Conservation (phyloP, 2,888 invertebrate genomes). For the Ceraclea dissimilis region DNA sequence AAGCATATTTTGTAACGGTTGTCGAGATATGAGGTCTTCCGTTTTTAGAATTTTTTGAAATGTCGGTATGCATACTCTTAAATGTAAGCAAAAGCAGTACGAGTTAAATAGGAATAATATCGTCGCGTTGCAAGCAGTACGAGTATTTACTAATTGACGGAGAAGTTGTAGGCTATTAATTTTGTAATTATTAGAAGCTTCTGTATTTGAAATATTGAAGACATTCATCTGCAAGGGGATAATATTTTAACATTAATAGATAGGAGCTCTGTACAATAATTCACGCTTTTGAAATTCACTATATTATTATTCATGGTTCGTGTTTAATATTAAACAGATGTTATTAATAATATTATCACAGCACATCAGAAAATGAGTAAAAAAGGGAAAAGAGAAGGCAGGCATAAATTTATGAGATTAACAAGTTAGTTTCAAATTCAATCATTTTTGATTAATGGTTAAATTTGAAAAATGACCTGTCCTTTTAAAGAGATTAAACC, state of each 20-base stretch:
- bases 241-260: background rate
- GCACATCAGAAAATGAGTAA: background rate
- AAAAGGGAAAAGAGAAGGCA: background rate
- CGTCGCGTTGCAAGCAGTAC: too few species aligned
- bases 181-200: too few species aligned
- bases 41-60: too few species aligned
- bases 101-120: too few species aligned
- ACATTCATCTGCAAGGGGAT: too few species aligned
- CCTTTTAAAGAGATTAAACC: background rate
- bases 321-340: background rate
- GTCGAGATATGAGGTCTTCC: too few species aligned
- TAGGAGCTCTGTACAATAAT: background rate
- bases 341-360: background rate
- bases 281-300: background rate
- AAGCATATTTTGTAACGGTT: too few species aligned
- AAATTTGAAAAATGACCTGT: slow-evolving; percentile 1
- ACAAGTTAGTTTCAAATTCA: background rate
- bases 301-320: background rate
- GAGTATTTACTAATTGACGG: too few species aligned
- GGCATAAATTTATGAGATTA: background rate
- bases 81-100: too few species aligned
- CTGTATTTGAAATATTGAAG: too few species aligned
- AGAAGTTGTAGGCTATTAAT: too few species aligned
- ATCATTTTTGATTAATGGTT: slow-evolving; percentile 2
- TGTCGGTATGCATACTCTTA: too few species aligned